These are phyloP conservation scores for Corydoras maculifer DNA, from an alignment of 2,113 vertebrate species.

Conservation along the genomic window DNA sequence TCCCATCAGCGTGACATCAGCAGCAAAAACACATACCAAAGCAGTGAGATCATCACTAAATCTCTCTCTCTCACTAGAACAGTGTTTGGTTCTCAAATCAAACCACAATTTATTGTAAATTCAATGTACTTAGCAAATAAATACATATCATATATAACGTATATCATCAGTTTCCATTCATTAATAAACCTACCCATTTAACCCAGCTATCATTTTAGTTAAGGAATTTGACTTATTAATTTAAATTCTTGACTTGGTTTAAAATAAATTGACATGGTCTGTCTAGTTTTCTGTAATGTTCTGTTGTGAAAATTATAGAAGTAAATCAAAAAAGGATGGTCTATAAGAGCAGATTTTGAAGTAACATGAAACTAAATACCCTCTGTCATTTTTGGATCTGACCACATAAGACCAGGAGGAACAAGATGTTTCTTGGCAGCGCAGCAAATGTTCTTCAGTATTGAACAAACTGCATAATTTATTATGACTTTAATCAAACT, in stretches of 20 bases:
- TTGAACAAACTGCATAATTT: background rate
- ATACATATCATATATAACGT: no score
- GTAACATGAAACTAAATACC: conserved; percentile 54
- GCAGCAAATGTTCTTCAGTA: no score
- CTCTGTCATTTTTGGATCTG: conserved; percentile 41
- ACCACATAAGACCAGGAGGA: conserved; percentile 30
- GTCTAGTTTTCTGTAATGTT: conserved; percentile 43
- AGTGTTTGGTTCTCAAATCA: conserved; percentile 4
- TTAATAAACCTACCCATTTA: no score
- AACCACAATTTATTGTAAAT: no score
- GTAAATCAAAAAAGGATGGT: conserved; percentile 3
- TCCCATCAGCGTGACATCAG: conserved; percentile 60
- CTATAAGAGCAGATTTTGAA: conserved; percentile 57
- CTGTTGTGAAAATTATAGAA: conserved; percentile 34
- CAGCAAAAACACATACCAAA: conserved; percentile 29
- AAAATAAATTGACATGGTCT: background rate
- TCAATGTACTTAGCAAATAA: no score
- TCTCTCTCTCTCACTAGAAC: conserved; percentile 8
- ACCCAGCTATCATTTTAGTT: background rate
- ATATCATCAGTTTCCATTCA: no score
- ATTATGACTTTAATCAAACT: background rate
- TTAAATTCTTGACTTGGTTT: background rate
- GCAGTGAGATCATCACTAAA: conserved; percentile 30
- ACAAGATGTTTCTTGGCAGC: no score
- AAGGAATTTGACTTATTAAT: background rate